Base-by-base conservation (phyloP, 2,797 vertebrate genomes). In the Lepidocolaptes lacrymiger region DNA sequence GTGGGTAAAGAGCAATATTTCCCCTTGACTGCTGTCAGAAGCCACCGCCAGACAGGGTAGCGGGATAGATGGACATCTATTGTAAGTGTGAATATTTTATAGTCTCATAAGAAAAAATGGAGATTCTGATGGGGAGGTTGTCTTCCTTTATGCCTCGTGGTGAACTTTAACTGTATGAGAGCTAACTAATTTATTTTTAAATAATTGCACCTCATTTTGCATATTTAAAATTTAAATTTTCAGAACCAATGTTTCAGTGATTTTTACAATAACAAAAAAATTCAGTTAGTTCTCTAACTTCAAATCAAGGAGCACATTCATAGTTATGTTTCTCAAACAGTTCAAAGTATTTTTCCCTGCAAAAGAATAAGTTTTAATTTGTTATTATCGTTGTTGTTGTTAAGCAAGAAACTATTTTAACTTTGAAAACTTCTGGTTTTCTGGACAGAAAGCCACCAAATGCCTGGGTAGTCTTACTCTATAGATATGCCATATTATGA, bases 401-500 rank as follows among this genome's bases (percentile, higher is more conserved):
- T 44, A 79, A 55, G n/a, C 5, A 87, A 85, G 27, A 14, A 67
- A 46, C 3, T 39, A 46, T 46, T 82, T 11, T 32, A 56, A 44
- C 6, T 66, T 66, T 18, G 28, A 55, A 74, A 87, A 44, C 6
- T 51, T 87, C 28, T 20, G 3, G 1, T 2, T 3, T 23, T 32
- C 6, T 73, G 34, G 1, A 4, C 21, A 54, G 48, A 83, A 61
- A 43, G 27, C 7, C 20, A 43, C 10, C 66, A 62, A 64, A 24
- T 58, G 16, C 15, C 18, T 15, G 24, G 7, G 13, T 51, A 39
- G 17, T 67, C 73, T 77, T 69, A 24, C 5, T 74, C 14, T 3
- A 16, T 12, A 34, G 9, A 4, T 61, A 74, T 1, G 2, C 12
- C 4, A 3, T n/a, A 14, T 20, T 15, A 14, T 9, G 41, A n/a